Percentiles rank a stretch among this genome's conserved stretches.
phyloP scores from a whole-genome alignment of 2,113 vertebrate species.

The Halcyon malimbica region DNA sequence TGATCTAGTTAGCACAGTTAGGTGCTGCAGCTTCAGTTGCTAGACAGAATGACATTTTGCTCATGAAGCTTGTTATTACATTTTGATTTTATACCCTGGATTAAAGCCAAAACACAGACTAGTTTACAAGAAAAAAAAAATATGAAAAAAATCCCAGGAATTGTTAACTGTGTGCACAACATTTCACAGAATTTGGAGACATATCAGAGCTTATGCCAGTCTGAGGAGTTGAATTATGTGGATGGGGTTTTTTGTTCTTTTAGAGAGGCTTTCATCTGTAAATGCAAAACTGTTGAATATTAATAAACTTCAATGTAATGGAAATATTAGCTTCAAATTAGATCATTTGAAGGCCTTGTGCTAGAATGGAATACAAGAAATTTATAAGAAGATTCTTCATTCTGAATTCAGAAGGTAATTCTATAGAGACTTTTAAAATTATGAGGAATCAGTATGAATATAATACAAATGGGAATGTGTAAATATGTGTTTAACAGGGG shows the following conservation, averaged over 20 bases:
- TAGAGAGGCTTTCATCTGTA: background rate
- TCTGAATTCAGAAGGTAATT: background rate
- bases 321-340: background rate
- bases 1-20: constrained; percentile 56
- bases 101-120: constrained; percentile 26
- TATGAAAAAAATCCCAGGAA: background rate
- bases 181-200: background rate
- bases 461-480: rapidly evolving
- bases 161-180: background rate
- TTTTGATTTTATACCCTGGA: constrained; percentile 13
- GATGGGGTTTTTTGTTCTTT: background rate
- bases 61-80: constrained; percentile 44
- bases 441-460: rapidly evolving
- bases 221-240: background rate
- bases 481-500: background rate
- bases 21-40: constrained; percentile 11
- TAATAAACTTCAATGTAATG: background rate
- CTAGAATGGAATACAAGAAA: background rate
- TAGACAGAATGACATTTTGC: constrained; percentile 50
- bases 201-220: background rate
- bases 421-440: background rate
- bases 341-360: background rate
- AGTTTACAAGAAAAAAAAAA: background rate
- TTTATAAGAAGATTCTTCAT: background rate
- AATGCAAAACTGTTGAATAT: background rate